These are phyloP conservation scores for Heterotis niloticus DNA, from an alignment of 2,113 vertebrate species.

Conservation along the genomic window DNA sequence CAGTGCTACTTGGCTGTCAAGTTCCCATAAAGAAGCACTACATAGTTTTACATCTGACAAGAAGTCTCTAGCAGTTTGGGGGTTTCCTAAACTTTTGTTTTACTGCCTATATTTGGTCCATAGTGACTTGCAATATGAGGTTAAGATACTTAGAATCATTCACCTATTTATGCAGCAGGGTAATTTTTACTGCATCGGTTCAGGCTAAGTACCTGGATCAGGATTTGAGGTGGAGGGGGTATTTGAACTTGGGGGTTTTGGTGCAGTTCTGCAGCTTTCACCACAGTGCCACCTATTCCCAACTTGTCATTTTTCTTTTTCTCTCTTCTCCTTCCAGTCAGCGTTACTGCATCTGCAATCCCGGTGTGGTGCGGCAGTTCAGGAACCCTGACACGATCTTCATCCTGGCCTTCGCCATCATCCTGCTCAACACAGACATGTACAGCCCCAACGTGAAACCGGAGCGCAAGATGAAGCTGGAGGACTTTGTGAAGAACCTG, in stretches of 20 bases:
- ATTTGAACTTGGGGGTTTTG: too few species aligned
- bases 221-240: too few species aligned
- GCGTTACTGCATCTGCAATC: slow-evolving; percentile 88
- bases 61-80: too few species aligned
- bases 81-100: not conserved
- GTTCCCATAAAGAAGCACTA: not conserved
- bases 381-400: slow-evolving; percentile 89
- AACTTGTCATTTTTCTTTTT: not conserved
- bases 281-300: not conserved
- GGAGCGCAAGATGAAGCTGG: slow-evolving; percentile 87
- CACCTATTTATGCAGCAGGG: too few species aligned
- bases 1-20: not conserved
- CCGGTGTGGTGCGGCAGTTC: slow-evolving; percentile 82
- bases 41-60: not conserved
- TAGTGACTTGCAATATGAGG: too few species aligned
- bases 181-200: too few species aligned
- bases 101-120: not conserved
- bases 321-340: slow-evolving; percentile 60
- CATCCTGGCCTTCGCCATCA: slow-evolving; percentile 86
- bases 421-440: slow-evolving; percentile 88
- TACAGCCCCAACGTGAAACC: slow-evolving; percentile 89
- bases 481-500: slow-evolving; percentile 88
- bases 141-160: too few species aligned
- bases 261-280: too few species aligned
- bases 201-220: too few species aligned